Percentiles rank a stretch among this genome's conserved stretches.
Conservation (phyloP, 2,888 invertebrate genomes). For the Petrophora chlorosata region DNA sequence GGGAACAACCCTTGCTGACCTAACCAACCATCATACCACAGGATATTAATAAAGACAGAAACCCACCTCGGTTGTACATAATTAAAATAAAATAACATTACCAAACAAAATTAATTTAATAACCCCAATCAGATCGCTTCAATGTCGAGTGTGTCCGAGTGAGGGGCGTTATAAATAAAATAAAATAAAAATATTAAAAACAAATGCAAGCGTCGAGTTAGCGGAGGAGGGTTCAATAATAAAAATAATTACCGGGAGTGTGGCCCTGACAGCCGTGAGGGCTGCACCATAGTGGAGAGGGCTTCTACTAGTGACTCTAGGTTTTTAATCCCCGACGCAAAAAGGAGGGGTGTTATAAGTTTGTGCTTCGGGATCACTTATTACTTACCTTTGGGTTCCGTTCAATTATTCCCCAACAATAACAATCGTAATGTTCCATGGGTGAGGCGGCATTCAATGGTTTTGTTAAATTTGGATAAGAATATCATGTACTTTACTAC, state of each 20-base stretch:
- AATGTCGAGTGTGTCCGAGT: slow-evolving; percentile 32
- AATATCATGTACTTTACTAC: too few relatives aligned
- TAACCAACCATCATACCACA: too few relatives aligned
- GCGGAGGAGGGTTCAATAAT: slow-evolving; percentile 35
- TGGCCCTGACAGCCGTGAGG: slow-evolving; percentile 60
- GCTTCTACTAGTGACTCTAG: slow-evolving; percentile 32
- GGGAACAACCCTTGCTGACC: too few relatives aligned
- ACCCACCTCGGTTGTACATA: background rate
- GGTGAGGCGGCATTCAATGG: too few relatives aligned
- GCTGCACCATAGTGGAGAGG: slow-evolving; percentile 40
- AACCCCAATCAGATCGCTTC: slow-evolving; percentile 30
- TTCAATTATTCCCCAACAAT: too few relatives aligned
- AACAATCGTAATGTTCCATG: too few relatives aligned
- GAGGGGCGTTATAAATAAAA: slow-evolving; percentile 38
- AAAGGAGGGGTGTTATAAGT: too few relatives aligned
- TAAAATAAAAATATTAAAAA: slow-evolving; percentile 52
- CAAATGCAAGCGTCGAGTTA: slow-evolving; percentile 44
- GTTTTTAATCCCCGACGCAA: too few relatives aligned
- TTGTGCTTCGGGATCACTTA: too few relatives aligned
- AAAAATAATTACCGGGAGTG: slow-evolving; percentile 64
- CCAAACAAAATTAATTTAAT: slow-evolving; percentile 17
- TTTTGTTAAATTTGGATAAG: too few relatives aligned
- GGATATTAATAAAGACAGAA: too few relatives aligned
- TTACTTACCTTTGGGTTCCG: too few relatives aligned
- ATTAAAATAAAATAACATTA: background rate